Conservation (phyloP, 2,888 invertebrate genomes). For the Heliconius aoede region DNA sequence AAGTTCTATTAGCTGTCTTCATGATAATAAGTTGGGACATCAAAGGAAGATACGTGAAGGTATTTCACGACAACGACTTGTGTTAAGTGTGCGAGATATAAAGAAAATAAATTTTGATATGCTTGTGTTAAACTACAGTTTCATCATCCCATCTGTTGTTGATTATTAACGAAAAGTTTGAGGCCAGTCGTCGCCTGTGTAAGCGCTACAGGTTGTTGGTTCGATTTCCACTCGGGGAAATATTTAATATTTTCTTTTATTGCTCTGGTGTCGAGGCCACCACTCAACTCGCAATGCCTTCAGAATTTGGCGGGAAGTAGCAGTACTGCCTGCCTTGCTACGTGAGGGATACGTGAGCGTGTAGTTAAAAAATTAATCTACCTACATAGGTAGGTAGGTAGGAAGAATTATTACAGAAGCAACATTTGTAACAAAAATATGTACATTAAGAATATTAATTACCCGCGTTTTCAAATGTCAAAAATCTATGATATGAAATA, state of each 20-base stretch:
- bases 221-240: no score
- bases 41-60: slow-evolving; percentile 48
- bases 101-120: slow-evolving; percentile 25
- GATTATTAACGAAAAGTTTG: neutral
- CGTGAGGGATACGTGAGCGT: no score
- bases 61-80: slow-evolving; percentile 40
- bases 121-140: slow-evolving; percentile 2
- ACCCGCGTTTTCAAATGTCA: neutral
- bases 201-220: no score
- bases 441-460: neutral
- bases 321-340: no score
- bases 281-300: no score
- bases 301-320: no score
- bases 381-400: no score
- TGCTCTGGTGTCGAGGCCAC: no score
- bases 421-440: neutral
- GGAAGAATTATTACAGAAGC: neutral
- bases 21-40: slow-evolving; percentile 58
- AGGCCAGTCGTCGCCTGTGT: neutral
- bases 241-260: no score
- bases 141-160: neutral
- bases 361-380: no score
- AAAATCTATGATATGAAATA: neutral
- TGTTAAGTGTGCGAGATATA: slow-evolving; percentile 36
- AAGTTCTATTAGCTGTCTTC: slow-evolving; percentile 51